Base-by-base conservation (phyloP, 2,888 invertebrate species). In the Nomada ferruginata region DNA sequence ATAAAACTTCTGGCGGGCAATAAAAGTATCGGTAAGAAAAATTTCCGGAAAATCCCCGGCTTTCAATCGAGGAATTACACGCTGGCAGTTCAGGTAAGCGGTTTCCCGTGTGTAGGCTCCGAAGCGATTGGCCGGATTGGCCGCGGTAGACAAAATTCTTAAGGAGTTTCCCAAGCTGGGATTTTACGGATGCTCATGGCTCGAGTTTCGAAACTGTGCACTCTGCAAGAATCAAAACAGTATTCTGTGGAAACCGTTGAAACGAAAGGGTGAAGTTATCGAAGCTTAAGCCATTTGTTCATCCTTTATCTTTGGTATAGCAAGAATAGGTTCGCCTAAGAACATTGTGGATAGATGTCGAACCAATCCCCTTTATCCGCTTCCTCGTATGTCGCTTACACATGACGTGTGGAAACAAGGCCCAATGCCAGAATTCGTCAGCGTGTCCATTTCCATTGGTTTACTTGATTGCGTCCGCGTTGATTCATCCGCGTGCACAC, bases 191-290 rank as follows among this genome's bases (percentile, higher is more conserved):
- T 79, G 78, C 82, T 79, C 72, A 63, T 75, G 79, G 70, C 57
- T 44, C 76, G 82, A 87, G 86, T 86, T 86, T 74, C 77, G 55
- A 69, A 79, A 86, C 78, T 84, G 80, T 80, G 82, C 61, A 79
- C 59, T 74, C 80, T 64, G 75, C 80, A 81, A 74, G 82, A 84
- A 86, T 82, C 82, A 79, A 64, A 82, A 60, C 42, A 53, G 77
- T 63, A 63, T 50, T 68, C 81, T 59, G 79, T 70, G 76, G 70
- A 77, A 84, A 82, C 76, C 79, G 70, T 77, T 81, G 73, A 64
- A 69, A 42, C 75, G 65, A 47, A 11, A n/a, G 65, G 18, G 20
- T n/a, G n/a, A 20, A 36, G 64, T 64, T 63, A 50, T 23, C 55
- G 3, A 26, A 36, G 23, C 13, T 26, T 55, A n/a, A 23, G 18